Evolutionary conservation across 1,140 invertebrate species (phyloP).

Genomic region (Atta texana): DNA sequence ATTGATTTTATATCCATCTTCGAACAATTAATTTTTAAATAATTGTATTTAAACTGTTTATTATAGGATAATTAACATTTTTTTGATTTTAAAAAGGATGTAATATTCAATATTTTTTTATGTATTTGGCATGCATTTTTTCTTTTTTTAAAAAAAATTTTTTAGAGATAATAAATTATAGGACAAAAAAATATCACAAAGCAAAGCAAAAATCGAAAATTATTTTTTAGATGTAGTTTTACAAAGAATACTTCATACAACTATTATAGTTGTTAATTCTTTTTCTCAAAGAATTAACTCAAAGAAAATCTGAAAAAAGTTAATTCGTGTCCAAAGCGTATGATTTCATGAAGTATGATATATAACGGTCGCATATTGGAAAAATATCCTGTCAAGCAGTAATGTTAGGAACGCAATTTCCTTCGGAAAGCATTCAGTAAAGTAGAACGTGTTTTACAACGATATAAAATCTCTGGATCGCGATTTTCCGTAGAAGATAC

Average conservation of each 20-base stretch:
- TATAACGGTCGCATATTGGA: not conserved
- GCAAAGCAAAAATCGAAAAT: not conserved
- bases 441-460: slow-evolving; percentile 13
- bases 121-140: too few relatives aligned
- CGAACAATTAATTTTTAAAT: too few relatives aligned
- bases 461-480: slow-evolving; percentile 24
- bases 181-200: not conserved
- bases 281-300: not conserved
- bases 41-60: too few relatives aligned
- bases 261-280: not conserved
- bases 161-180: not conserved
- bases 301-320: not conserved
- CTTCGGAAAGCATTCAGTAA: slow-evolving; percentile 29
- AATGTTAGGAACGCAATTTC: slow-evolving; percentile 51
- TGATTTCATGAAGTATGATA: not conserved
- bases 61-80: too few relatives aligned
- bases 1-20: too few relatives aligned
- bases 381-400: slow-evolving; percentile 18
- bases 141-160: too few relatives aligned
- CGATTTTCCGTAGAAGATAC: slow-evolving; percentile 1
- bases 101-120: too few relatives aligned
- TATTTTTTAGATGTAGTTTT: not conserved
- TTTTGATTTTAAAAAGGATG: too few relatives aligned
- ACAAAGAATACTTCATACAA: not conserved
- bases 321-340: not conserved